Evolutionary conservation across 37 sponge, comb jelly and placozoan species (phyloP).

Genomic region (Petrosia ficiformis): DNA sequence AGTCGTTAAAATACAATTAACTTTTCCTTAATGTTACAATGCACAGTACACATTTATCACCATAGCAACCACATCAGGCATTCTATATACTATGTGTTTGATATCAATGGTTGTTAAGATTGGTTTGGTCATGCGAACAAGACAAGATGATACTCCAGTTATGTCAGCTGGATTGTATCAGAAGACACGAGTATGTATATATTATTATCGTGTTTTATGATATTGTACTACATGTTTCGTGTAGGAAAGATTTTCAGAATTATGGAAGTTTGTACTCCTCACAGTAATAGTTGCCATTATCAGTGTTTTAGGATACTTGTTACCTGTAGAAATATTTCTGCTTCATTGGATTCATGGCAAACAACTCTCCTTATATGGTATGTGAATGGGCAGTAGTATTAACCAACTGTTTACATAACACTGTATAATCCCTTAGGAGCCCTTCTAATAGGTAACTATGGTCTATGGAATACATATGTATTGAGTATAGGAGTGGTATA

Average conservation of each 20-base stretch:
- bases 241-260: background rate
- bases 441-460: constrained; percentile 71
- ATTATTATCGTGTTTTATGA: too few relatives aligned
- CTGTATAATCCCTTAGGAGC: too few relatives aligned
- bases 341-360: constrained; percentile 35
- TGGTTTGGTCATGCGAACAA: background rate
- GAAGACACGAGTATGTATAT: too few relatives aligned
- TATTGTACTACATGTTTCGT: too few relatives aligned
- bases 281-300: constrained; percentile 33
- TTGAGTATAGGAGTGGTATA: constrained; percentile 18
- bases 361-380: constrained; percentile 49
- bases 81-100: background rate
- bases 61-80: background rate
- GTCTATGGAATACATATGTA: constrained; percentile 72
- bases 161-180: background rate
- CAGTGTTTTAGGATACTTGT: constrained; percentile 31
- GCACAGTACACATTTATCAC: background rate
- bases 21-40: background rate
- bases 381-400: constrained; percentile 5
- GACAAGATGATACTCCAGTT: background rate
- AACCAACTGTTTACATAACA: too few relatives aligned
- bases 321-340: constrained; percentile 32
- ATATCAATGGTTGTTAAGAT: background rate
- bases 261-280: constrained; percentile 29
- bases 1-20: background rate